Conservation (phyloP, 2,113 vertebrate species). For the Silurus glanis region DNA sequence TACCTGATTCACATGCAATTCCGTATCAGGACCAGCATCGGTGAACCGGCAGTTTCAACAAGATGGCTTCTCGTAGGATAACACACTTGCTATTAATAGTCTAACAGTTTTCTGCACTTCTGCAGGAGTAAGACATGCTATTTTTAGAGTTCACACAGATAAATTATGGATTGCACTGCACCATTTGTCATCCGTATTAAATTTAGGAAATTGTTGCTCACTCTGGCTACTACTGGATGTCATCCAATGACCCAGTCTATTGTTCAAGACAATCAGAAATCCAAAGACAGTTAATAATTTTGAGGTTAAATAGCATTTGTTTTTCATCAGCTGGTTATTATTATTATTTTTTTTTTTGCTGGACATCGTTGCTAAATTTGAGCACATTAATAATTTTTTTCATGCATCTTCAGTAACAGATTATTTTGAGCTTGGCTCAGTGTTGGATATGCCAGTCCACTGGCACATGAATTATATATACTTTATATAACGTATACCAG, state of each 20-base stretch:
- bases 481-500: not conserved
- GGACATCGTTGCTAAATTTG: not conserved
- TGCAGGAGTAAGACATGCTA: conserved; percentile 61
- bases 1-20: too few relatives aligned
- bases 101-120: conserved; percentile 41
- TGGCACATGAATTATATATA: not conserved
- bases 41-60: not conserved
- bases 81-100: conserved; percentile 71
- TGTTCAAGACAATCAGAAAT: not conserved
- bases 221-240: not conserved
- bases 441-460: not conserved
- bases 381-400: not conserved
- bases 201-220: not conserved
- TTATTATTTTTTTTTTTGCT: not conserved
- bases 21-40: too few relatives aligned
- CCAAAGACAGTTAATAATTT: not conserved
- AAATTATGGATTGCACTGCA: conserved; percentile 69
- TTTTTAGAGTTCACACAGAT: conserved; percentile 68
- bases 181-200: conserved; percentile 7
- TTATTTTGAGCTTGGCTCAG: not conserved
- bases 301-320: not conserved
- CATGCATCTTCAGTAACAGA: too few relatives aligned
- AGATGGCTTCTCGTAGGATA: conserved; percentile 35
- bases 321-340: not conserved
- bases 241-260: not conserved